Percentiles rank a stretch among this genome's conserved stretches.
phyloP scores from a whole-genome alignment of 1,140 invertebrate species.

The Drosophila fuyamai region DNA sequence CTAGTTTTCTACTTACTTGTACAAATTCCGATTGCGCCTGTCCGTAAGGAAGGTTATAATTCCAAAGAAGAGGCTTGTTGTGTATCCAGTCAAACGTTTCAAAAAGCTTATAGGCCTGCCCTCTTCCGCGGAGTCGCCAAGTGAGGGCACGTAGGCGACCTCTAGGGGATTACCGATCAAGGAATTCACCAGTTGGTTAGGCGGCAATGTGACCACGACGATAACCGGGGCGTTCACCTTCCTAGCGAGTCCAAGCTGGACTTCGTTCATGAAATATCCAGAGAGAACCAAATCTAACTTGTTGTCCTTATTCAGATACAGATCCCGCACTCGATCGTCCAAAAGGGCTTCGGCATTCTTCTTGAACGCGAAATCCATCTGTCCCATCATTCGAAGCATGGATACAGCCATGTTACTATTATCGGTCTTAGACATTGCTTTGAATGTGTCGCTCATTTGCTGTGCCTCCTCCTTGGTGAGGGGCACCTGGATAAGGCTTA shows the following conservation, averaged over 20 bases:
- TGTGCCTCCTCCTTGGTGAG: conserved; percentile 18
- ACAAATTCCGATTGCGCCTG: background rate
- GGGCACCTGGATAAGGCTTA: conserved; percentile 40
- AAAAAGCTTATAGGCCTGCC: background rate
- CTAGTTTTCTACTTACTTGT: background rate
- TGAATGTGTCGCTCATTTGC: background rate
- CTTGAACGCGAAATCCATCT: background rate
- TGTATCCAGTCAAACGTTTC: background rate
- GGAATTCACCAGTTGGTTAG: background rate
- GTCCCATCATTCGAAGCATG: background rate
- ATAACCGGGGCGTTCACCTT: background rate
- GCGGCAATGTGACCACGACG: background rate
- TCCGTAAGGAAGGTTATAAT: background rate
- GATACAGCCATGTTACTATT: background rate
- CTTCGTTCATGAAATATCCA: conserved; percentile 6
- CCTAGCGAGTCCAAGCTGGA: background rate
- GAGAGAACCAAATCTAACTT: conserved; percentile 3
- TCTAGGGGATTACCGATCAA: conserved; percentile 1
- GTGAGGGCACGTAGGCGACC: too few species aligned
- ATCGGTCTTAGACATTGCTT: background rate
- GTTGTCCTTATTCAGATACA: background rate
- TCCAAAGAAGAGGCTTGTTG: background rate
- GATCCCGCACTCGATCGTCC: conserved; percentile 1
- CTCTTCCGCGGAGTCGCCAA: background rate
- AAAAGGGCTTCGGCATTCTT: background rate